phyloP scores from a whole-genome alignment of 2,888 invertebrate species.

The Bellardia pandia region DNA sequence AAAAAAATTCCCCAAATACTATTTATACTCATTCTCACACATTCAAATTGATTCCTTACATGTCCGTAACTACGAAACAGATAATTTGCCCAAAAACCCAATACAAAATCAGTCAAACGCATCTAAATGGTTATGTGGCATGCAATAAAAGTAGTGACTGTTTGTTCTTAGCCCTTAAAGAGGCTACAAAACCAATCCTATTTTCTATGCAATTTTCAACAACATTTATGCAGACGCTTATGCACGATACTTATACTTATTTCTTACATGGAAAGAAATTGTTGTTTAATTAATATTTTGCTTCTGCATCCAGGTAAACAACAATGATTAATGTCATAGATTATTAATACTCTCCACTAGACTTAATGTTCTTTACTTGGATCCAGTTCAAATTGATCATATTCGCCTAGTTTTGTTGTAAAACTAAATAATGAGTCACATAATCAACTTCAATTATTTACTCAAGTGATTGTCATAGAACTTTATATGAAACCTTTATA shows the following conservation, averaged over 20 bases:
- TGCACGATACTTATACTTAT: conserved; percentile 11
- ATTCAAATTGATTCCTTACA: conserved; percentile 51
- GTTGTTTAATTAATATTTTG: not conserved
- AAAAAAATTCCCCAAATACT: conserved; percentile 1
- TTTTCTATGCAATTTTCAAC: conserved; percentile 49
- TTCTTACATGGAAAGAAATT: conserved; percentile 30
- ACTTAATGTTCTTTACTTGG: too few relatives aligned
- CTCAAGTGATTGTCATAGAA: too few relatives aligned
- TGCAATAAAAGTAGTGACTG: conserved; percentile 34
- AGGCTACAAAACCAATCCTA: not conserved
- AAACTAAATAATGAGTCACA: too few relatives aligned
- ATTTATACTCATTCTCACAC: not conserved
- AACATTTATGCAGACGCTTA: conserved; percentile 53
- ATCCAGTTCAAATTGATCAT: too few relatives aligned
- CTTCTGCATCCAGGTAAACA: too few relatives aligned
- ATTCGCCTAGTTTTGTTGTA: too few relatives aligned
- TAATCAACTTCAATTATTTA: too few relatives aligned
- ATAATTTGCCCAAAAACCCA: conserved; percentile 51
- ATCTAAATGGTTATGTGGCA: conserved; percentile 58
- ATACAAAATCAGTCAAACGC: conserved; percentile 55
- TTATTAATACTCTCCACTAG: too few relatives aligned
- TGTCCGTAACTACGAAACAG: conserved; percentile 37
- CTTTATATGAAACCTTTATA: too few relatives aligned
- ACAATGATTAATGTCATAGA: too few relatives aligned
- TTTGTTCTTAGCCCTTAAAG: conserved; percentile 17